phyloP scores from a whole-genome alignment of 2,113 vertebrate species.

The Chaenocephalus aceratus region DNA sequence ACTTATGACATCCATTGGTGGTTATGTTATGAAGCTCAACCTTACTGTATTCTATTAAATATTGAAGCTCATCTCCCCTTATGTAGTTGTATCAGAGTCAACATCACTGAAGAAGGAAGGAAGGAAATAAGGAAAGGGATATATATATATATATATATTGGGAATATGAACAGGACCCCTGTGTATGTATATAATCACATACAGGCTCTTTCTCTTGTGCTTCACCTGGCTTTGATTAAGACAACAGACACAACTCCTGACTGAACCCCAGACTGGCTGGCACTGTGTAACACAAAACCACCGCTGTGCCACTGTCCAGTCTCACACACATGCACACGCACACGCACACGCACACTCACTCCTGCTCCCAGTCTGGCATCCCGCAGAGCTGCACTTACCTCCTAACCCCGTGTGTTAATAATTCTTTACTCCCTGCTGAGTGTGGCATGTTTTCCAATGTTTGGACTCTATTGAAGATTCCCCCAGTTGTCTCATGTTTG shows the following conservation, averaged over 20 bases:
- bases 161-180: conserved; percentile 53
- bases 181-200: conserved; percentile 51
- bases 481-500: conserved; percentile 8
- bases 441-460: conserved; percentile 1
- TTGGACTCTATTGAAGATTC: background rate
- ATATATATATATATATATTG: conserved; percentile 3
- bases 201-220: conserved; percentile 32
- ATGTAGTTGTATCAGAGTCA: background rate
- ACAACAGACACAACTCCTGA: conserved; percentile 55
- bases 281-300: conserved; percentile 62
- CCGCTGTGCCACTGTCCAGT: conserved; percentile 33
- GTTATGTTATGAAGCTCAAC: background rate
- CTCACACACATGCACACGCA: too few relatives aligned
- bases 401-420: background rate
- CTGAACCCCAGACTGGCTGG: conserved; percentile 46
- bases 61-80: background rate
- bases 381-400: conserved; percentile 1
- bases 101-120: background rate
- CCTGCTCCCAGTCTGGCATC: conserved; percentile 24
- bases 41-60: background rate
- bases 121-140: background rate
- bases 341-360: background rate
- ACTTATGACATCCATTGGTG: background rate
- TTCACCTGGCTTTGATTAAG: conserved; percentile 75
- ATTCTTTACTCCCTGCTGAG: conserved; percentile 6